Evolutionary conservation across 2,888 invertebrate species (phyloP).

Genomic region (Unio pictorum): DNA sequence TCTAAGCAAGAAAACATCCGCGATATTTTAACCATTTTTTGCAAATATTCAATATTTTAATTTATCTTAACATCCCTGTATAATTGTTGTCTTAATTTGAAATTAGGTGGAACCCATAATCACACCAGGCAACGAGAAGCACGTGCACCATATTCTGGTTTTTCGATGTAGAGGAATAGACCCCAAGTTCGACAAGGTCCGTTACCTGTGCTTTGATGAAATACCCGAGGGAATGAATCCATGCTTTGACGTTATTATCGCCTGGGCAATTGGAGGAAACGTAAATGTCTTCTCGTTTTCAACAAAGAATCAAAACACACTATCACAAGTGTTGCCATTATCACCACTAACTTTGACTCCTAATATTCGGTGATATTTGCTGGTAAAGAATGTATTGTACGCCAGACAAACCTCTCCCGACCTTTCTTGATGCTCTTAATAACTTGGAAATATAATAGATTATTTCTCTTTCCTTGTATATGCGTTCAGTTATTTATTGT

Average conservation of each 20-base stretch:
- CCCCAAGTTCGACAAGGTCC: slow-evolving; percentile 9
- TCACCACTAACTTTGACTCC: too few species aligned
- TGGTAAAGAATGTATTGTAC: too few species aligned
- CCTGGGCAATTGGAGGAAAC: slow-evolving; percentile 37
- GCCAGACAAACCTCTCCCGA: too few species aligned
- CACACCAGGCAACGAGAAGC: slow-evolving; percentile 76
- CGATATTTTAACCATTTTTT: neutral
- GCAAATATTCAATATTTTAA: slow-evolving; percentile 6
- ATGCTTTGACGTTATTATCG: slow-evolving; percentile 18
- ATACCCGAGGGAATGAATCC: slow-evolving; percentile 3
- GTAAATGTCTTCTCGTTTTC: slow-evolving; percentile 9
- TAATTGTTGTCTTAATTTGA: too few species aligned
- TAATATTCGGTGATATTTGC: too few species aligned
- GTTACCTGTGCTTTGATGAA: slow-evolving; percentile 18
- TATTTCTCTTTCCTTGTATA: too few species aligned
- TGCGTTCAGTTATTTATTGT: too few species aligned
- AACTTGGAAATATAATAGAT: too few species aligned
- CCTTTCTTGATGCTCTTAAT: too few species aligned
- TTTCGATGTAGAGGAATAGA: slow-evolving; percentile 79
- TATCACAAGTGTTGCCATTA: too few species aligned
- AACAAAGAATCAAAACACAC: too few species aligned
- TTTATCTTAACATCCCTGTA: neutral
- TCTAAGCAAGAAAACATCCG: too few species aligned
- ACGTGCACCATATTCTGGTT: slow-evolving; percentile 89
- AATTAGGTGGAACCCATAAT: slow-evolving; percentile 81